Evolutionary conservation across 2,888 invertebrate species (phyloP).

Genomic region (Acronicta psi): DNA sequence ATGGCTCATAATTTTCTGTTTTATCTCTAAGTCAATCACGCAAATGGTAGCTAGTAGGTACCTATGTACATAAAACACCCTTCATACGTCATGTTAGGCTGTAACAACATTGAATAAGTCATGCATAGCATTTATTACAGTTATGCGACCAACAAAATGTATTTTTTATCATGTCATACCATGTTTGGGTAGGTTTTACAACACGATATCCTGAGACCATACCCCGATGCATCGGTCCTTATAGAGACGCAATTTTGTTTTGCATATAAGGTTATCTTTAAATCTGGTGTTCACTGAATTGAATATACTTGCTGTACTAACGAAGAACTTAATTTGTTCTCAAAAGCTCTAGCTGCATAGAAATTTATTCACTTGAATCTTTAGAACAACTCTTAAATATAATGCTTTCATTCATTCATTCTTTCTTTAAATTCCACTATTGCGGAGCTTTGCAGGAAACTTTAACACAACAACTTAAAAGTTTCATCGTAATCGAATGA

Average conservation of each 20-base stretch:
- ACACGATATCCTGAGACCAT: slow-evolving; percentile 8
- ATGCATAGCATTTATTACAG: slow-evolving; percentile 47
- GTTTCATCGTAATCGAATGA: too few species aligned
- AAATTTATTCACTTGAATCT: neutral
- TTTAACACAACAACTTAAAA: too few species aligned
- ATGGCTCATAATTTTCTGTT: slow-evolving; percentile 62
- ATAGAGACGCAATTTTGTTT: slow-evolving; percentile 5
- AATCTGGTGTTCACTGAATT: slow-evolving; percentile 15
- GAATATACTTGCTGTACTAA: slow-evolving; percentile 5
- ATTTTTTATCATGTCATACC: slow-evolving; percentile 29
- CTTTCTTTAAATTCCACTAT: too few species aligned
- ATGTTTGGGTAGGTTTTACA: slow-evolving; percentile 19
- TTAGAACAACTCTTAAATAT: too few species aligned
- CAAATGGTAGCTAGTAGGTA: slow-evolving; percentile 51
- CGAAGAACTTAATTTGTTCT: neutral
- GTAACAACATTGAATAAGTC: slow-evolving; percentile 46
- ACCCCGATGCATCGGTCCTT: neutral
- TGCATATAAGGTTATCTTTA: slow-evolving; percentile 16
- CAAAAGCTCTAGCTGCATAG: neutral
- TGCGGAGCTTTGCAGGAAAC: too few species aligned
- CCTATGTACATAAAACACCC: slow-evolving; percentile 38
- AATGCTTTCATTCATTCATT: too few species aligned
- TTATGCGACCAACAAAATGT: slow-evolving; percentile 18
- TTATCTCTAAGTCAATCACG: slow-evolving; percentile 65
- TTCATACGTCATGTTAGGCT: slow-evolving; percentile 38